Conservation (phyloP, 2,797 vertebrate genomes). For the Acanthiza pusilla region DNA sequence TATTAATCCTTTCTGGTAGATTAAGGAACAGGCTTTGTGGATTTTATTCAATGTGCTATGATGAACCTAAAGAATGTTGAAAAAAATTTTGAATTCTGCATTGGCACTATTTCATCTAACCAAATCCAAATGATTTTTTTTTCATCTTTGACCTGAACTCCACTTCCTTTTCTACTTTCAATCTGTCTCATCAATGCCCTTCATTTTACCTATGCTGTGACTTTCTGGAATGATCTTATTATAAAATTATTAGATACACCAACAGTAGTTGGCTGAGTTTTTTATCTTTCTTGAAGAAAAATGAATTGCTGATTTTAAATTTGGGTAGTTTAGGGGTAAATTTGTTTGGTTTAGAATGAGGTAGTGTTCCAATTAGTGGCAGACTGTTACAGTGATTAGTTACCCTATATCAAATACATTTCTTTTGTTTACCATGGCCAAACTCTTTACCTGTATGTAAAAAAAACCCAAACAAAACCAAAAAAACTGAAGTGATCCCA, state of each 20-base stretch:
- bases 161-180: not conserved
- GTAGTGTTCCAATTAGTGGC: not conserved
- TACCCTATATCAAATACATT: not conserved
- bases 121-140: not conserved
- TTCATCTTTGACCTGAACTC: not conserved
- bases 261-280: not conserved
- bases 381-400: not conserved
- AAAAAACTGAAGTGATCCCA: not conserved
- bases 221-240: not conserved
- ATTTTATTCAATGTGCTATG: not conserved
- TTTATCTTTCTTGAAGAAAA: not conserved
- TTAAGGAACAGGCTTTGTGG: not conserved
- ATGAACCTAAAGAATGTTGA: not conserved
- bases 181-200: not conserved
- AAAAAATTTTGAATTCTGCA: not conserved
- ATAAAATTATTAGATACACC: not conserved
- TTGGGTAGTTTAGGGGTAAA: not conserved
- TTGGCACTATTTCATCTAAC: not conserved
- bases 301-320: not conserved
- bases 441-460: not conserved
- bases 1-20: not conserved
- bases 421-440: not conserved
- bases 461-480: not conserved
- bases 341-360: not conserved
- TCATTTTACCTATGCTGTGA: not conserved